Percentiles rank a stretch among this genome's conserved stretches.
These are phyloP conservation scores for Heliangelus exortis DNA, from an alignment of 2,797 vertebrate species.

Conservation along the genomic window DNA sequence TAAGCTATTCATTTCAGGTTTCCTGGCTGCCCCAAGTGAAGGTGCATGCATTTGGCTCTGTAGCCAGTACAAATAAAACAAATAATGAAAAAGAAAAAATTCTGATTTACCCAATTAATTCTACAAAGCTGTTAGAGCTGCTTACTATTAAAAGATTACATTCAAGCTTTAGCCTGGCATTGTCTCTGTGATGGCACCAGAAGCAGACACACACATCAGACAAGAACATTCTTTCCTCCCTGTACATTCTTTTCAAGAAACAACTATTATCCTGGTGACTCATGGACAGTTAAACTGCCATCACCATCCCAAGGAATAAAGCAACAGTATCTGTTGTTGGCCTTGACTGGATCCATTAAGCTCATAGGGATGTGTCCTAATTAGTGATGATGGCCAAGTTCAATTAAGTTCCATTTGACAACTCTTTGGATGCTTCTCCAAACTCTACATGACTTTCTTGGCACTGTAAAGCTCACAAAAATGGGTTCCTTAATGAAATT, in stretches of 20 bases:
- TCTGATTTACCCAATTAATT: neutral
- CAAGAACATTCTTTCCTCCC: conserved; percentile 25
- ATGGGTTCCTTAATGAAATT: conserved; percentile 8
- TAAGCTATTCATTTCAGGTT: neutral
- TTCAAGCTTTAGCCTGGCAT: neutral
- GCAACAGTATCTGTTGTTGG: conserved; percentile 48
- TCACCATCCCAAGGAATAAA: conserved; percentile 16
- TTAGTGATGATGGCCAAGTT: conserved; percentile 40
- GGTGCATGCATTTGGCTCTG: neutral
- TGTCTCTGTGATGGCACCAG: conserved; percentile 27
- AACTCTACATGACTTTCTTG: conserved; percentile 21
- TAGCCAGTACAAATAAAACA: neutral
- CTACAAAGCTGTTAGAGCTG: neutral
- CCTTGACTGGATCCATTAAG: conserved; percentile 40
- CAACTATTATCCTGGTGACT: conserved; percentile 50
- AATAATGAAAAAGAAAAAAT: neutral
- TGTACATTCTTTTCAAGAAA: conserved; percentile 49
- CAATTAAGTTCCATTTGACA: conserved; percentile 51
- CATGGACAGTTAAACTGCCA: conserved; percentile 48
- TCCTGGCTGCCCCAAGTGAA: neutral
- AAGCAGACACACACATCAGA: conserved; percentile 47
- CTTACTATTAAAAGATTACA: neutral
- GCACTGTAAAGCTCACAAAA: conserved; percentile 31
- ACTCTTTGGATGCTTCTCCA: conserved; percentile 48
- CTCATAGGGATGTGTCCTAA: neutral